Evolutionary conservation across 2,113 vertebrate genomes (phyloP), one percentile per base, ranked within the genome.

Genomic region (Crypturellus undulatus): DNA sequence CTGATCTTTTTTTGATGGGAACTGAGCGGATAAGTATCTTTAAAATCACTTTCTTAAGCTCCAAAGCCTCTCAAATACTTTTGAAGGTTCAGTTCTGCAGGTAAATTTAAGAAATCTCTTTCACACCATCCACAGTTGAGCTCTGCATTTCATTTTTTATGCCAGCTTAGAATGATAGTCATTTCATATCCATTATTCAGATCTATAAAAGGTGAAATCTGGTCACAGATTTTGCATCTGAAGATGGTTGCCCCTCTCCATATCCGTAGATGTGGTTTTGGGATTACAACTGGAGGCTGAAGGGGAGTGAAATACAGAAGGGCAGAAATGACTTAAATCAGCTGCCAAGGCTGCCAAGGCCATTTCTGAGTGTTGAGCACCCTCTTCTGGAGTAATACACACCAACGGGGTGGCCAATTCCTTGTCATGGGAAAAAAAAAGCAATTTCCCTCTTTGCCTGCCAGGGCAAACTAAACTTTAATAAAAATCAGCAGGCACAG

Each of bases 371-470:
- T 59, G 42, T 60, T 38, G 65, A 93, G 69, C 36, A 87, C 63
- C 56, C 70, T 86, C 78, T 96, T 84, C 86, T 92, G 84, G 70
- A 92, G 64, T n/a, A 24, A 90, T 2, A 15, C 36, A 59, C 47
- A 38, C 56, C 26, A 36, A 67, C 32, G 28, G 70, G 30, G 4
- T 10, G 38, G 4, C 15, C 40, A 6, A 59, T 89, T 22, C 54
- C 30, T 51, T 42, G 78, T 87, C 56, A 25, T 64, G n/a, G 26
- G 52, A 36, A 82, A 83, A 83, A 83, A 10, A 42, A 82, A 82
- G 24, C 51, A 73, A 89, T 16, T 10, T 69, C 54, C 8, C 51
- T 65, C 77, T 42, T 42, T 12, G 21, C 24, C 71, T 88, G 34
- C 30, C 70, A 70, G 30, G 52, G 30, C 58, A 96, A 92, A 60